Percentiles rank a stretch among this genome's conserved stretches.
Evolutionary conservation across 2,113 vertebrate genomes (phyloP).

Genomic region (Tragelaphus strepsiceros): DNA sequence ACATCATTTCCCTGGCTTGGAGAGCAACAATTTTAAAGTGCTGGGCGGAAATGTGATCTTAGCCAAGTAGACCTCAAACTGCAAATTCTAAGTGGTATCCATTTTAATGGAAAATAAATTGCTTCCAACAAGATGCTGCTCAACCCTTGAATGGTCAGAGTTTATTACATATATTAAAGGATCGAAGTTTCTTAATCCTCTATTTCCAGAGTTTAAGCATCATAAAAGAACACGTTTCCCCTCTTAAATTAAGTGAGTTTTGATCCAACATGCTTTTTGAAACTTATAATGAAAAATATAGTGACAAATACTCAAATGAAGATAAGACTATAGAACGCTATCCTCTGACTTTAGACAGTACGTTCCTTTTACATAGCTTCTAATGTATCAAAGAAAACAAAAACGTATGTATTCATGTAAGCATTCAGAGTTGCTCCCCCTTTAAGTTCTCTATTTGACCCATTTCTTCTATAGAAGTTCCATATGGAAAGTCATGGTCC

Average conservation of each 20-base stretch:
- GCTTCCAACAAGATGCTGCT: neutral
- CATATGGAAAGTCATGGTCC: neutral
- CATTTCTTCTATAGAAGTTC: neutral
- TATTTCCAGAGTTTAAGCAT: neutral
- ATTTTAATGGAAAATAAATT: conserved; percentile 35
- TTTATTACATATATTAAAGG: neutral
- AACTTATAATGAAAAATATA: neutral
- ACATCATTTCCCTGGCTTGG: neutral
- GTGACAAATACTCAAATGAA: neutral
- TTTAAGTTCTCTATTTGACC: neutral
- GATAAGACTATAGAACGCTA: neutral
- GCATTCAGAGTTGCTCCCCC: neutral
- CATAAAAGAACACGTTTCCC: neutral
- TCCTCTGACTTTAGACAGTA: neutral
- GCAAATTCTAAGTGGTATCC: neutral
- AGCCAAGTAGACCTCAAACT: conserved; percentile 10
- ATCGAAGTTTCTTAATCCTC: neutral
- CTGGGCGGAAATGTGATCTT: neutral
- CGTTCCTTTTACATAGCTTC: neutral
- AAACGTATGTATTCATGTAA: neutral
- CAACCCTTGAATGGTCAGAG: neutral
- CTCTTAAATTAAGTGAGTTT: conserved; percentile 21
- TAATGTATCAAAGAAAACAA: neutral
- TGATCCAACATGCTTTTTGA: neutral
- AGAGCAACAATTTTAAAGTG: neutral